Conservation (phyloP, 53 echinoderm and acorn worm species). For the Mesocentrotus franciscanus region DNA sequence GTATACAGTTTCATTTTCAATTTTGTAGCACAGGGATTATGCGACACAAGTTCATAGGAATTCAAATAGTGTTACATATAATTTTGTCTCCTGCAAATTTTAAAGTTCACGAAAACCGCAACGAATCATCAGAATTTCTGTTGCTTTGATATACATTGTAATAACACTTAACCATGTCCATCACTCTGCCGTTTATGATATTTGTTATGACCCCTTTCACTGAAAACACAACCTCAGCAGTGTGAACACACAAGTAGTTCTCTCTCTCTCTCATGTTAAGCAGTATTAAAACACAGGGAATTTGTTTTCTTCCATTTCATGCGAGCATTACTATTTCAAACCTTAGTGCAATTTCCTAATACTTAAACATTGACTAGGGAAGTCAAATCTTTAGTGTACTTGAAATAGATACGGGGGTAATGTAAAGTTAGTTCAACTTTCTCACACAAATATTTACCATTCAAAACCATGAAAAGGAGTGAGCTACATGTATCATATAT, state of each 20-base stretch:
- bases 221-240: neutral
- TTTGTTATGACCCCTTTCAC: neutral
- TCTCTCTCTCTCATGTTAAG: constrained; percentile 30
- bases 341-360: neutral
- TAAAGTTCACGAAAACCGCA: neutral
- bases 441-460: neutral
- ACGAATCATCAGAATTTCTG: neutral
- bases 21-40: neutral
- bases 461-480: neutral
- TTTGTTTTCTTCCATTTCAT: neutral
- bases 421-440: neutral
- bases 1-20: neutral
- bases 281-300: neutral
- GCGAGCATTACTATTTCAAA: neutral
- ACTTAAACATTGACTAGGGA: neutral
- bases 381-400: neutral
- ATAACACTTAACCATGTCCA: neutral
- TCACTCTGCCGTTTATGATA: neutral
- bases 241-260: neutral
- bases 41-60: neutral
- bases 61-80: neutral
- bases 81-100: neutral
- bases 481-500: too few species aligned
- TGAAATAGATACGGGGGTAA: neutral
- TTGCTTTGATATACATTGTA: neutral